Evolutionary conservation across 2,113 vertebrate genomes (phyloP), one percentile per base, ranked within the genome.

Genomic region (Cichladusa arquata): DNA sequence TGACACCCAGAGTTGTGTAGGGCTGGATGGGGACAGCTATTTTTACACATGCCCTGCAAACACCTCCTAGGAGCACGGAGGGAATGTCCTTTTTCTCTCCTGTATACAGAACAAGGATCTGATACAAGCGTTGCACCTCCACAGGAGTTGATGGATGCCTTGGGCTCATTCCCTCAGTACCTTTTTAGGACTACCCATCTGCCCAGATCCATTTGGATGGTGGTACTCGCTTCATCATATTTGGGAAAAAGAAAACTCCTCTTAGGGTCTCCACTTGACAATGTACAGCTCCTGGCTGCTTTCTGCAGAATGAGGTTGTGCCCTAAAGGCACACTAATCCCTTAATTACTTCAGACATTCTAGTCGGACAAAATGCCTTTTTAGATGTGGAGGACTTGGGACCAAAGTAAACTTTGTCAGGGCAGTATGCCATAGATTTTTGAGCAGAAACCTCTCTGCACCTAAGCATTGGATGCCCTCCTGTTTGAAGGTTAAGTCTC

Each of bases 111-210:
- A n/a, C 1, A 12, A 61, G 38, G 23, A 31, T 58, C 40, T 86
- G 24, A 24, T 86, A 34, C 42, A 56, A 85, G 29, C 48, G 5
- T 7, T 81, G 47, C 38, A 26, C 11, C n/a, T 73, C 33, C 18
- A 11, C 8, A 24, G 29, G 10, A 19, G 24, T 57, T 53, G 29
- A 42, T 74, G 38, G 60, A 23, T 57, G 29, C 40, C 14, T 5
- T 18, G 19, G 40, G 25, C 28, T 40, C 33, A 8, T 58, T 95
- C 45, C 67, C 14, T 25, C 33, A 20, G 25, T 58, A 50, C 26
- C 20, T 19, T 2, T 2, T 54, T 38, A 38, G 12, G 9, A 2
- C 26, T 50, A 2, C 29, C 10, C 0, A 5, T 57, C 33, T 58
- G 26, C 66, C 45, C 28, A 82, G 7, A 38, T 40, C 31, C 1